Evolutionary conservation across 1,140 invertebrate species (phyloP), one percentile per base, ranked within the genome.

Genomic region (Ostrea denselamellosa): DNA sequence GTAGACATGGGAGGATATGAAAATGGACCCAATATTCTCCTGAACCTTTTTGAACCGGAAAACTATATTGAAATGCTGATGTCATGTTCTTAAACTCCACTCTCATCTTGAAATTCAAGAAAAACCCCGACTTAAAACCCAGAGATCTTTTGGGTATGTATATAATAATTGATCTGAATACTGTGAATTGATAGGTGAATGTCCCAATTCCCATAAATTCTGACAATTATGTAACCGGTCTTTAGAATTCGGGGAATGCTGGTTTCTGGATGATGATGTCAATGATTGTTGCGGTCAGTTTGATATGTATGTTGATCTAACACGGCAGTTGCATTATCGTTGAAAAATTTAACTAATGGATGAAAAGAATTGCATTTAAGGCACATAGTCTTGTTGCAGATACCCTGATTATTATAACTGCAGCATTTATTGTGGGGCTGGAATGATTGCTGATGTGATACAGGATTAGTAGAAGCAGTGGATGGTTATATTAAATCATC

Each of bases 71-170:
- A 9, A 22, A 1, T 19, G 85, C 88, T 44, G 85, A 89, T 10
- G 8, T 17, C 17, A 85, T 53, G 71, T 83, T 86, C 19, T 83
- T 65, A 65, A 54, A 84, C 3, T 53, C 2, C n/a, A 62, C 65
- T 58, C 22, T 53, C 3, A 51, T 53, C 34, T 77, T 83, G 19
- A 82, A 88, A 54, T 88, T 54, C 17, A 86, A 53, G 14, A 9
- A 53, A 71, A 88, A 88, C 19, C 88, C 85, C 53, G 34, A 28
- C 14, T 58, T 58, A 34, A 83, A 84, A n/a, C 85, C 81, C 82
- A 65, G 25, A 4, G 65, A 51, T 44, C 22, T n/a, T 83, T 3
- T 83, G 77, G 71, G 17, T 83, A 87, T 4, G 8, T 8, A 28
- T 5, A 19, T 62, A 53, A 12, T 14, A 87, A 25, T 17, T 83